Evolutionary conservation across 2,797 vertebrate genomes (phyloP).

Genomic region (Protonibea diacanthus): DNA sequence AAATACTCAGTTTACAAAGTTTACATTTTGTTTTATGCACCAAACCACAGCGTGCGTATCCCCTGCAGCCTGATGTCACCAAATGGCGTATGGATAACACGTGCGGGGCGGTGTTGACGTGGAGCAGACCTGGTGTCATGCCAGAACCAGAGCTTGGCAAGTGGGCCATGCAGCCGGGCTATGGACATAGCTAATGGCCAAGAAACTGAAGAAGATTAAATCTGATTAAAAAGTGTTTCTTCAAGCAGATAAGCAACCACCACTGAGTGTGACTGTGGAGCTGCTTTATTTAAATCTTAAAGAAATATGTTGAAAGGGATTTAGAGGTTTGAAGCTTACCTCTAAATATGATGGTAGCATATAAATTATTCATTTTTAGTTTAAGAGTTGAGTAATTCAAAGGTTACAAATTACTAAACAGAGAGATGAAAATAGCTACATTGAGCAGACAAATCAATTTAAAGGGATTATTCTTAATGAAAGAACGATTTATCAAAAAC

Average conservation of each 20-base stretch:
- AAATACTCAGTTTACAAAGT: neutral
- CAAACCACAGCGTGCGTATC: neutral
- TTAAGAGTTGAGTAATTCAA: neutral
- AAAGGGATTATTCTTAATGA: neutral
- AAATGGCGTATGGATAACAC: neutral
- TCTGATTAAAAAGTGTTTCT: neutral
- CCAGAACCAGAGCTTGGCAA: too few species aligned
- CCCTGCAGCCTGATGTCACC: neutral
- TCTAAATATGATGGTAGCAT: neutral
- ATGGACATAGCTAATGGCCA: too few species aligned
- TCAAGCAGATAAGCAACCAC: neutral
- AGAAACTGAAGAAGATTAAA: too few species aligned
- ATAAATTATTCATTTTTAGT: neutral
- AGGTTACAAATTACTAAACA: neutral
- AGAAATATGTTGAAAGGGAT: neutral
- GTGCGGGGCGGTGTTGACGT: too few species aligned
- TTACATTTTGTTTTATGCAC: neutral
- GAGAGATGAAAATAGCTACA: neutral
- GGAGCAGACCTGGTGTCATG: too few species aligned
- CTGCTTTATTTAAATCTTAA: too few species aligned
- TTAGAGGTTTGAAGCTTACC: neutral
- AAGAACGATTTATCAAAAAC: neutral
- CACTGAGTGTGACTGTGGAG: neutral
- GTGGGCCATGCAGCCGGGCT: too few species aligned
- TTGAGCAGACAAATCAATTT: slow-evolving; percentile 14